Percentiles rank a stretch among this genome's conserved stretches.
These are phyloP conservation scores for Colistium nudipinnis DNA, from an alignment of 2,113 vertebrate genomes.

Conservation along the genomic window DNA sequence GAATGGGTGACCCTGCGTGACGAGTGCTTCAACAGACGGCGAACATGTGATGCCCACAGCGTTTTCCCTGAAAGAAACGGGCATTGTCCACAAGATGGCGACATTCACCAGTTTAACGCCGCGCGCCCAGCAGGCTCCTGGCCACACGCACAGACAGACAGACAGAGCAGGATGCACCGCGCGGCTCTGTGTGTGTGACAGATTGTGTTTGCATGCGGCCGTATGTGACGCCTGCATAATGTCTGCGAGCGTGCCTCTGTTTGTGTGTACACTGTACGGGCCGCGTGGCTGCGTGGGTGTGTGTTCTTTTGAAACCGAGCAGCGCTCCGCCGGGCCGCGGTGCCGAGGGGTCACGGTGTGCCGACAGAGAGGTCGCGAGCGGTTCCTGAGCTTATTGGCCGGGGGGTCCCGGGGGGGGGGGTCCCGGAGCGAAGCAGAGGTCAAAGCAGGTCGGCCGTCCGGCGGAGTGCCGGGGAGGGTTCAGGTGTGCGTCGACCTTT, in stretches of 20 bases:
- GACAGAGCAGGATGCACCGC: slow-evolving; percentile 46
- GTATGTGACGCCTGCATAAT: slow-evolving; percentile 63
- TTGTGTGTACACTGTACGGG: slow-evolving; percentile 48
- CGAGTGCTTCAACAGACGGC: slow-evolving; percentile 8
- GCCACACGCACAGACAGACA: slow-evolving; percentile 25
- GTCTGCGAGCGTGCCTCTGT: slow-evolving; percentile 60
- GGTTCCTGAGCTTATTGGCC: slow-evolving; percentile 71
- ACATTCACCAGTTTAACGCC: slow-evolving; percentile 80
- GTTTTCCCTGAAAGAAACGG: slow-evolving; percentile 7
- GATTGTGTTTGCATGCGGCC: slow-evolving; percentile 72
- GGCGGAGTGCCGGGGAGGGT: slow-evolving; percentile 59
- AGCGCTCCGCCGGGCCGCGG: slow-evolving; percentile 30
- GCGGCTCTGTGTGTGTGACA: slow-evolving; percentile 64
- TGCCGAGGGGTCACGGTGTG: slow-evolving; percentile 57
- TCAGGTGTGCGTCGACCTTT: slow-evolving; percentile 78
- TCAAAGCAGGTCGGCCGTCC: slow-evolving; percentile 73
- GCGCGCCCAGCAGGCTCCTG: slow-evolving; percentile 28
- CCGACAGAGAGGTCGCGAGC: slow-evolving; percentile 69
- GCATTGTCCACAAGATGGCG: slow-evolving; percentile 84
- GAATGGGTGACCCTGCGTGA: slow-evolving; percentile 11
- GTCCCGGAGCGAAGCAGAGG: slow-evolving; percentile 68
- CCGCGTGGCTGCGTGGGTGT: slow-evolving; percentile 38
- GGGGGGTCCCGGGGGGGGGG: slow-evolving; percentile 68
- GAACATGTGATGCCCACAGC: slow-evolving; percentile 5
- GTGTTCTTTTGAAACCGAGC: slow-evolving; percentile 54